Evolutionary conservation across 2,113 vertebrate species (phyloP).

Genomic region (Calyptomena viridis): DNA sequence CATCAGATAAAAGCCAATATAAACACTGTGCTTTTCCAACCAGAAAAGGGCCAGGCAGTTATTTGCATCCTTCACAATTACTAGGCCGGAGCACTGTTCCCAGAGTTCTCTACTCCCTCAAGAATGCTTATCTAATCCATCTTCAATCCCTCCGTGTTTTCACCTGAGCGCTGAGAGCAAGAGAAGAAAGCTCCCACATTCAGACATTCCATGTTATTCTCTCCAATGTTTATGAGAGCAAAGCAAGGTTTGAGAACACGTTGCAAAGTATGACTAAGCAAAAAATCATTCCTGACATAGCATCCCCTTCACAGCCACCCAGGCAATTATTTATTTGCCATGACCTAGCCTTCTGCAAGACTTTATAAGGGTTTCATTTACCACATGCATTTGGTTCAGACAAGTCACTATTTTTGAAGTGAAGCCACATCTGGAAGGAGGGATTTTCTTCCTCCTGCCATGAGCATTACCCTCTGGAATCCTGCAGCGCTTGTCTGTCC

Average conservation of each 20-base stretch:
- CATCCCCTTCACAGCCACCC: neutral
- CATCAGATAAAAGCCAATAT: neutral
- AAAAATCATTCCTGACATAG: neutral
- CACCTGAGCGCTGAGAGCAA: neutral
- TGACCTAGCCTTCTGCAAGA: neutral
- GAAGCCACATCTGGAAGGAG: neutral
- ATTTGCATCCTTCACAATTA: neutral
- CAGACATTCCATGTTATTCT: neutral
- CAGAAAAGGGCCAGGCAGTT: neutral
- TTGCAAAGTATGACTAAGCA: conserved; percentile 12
- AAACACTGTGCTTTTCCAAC: neutral
- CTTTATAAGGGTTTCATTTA: neutral
- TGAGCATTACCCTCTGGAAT: neutral
- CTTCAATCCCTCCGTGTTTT: neutral
- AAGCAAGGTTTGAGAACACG: neutral
- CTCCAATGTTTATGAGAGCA: neutral
- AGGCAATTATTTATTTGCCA: neutral
- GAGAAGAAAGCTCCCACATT: neutral
- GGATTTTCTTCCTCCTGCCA: neutral
- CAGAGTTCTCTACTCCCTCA: neutral
- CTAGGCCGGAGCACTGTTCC: neutral
- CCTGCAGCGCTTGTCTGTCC: neutral
- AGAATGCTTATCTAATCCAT: neutral
- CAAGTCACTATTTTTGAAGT: neutral
- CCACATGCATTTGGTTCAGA: neutral